Percentiles rank a stretch among this genome's conserved stretches.
Conservation (phyloP, 2,888 invertebrate genomes). For the Charanyca ferruginea region DNA sequence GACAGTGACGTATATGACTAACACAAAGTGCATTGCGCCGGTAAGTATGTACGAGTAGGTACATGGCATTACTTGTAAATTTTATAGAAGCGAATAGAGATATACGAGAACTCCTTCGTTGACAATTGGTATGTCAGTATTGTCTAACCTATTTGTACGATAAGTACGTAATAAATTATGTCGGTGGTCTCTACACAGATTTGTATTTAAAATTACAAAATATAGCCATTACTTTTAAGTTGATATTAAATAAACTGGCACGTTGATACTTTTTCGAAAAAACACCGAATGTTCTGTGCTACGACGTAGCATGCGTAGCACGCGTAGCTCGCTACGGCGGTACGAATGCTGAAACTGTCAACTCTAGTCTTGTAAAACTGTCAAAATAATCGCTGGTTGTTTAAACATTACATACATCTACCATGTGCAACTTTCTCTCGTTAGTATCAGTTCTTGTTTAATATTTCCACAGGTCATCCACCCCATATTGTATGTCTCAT, state of each 20-base stretch:
- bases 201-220: too few relatives aligned
- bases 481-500: slow-evolving; percentile 10
- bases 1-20: slow-evolving; percentile 2
- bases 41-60: neutral
- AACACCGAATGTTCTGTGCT: neutral
- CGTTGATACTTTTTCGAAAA: neutral
- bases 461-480: slow-evolving; percentile 18
- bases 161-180: neutral
- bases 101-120: neutral
- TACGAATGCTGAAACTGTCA: slow-evolving; percentile 24
- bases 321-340: slow-evolving; percentile 15
- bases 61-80: neutral
- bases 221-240: neutral
- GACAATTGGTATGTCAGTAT: neutral
- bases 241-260: neutral
- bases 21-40: neutral
- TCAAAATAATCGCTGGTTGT: neutral
- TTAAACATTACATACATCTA: neutral
- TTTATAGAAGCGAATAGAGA: neutral
- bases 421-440: neutral
- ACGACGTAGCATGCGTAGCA: slow-evolving; percentile 35
- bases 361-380: neutral
- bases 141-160: neutral
- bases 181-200: neutral
- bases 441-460: neutral